phyloP scores from a whole-genome alignment of 2,113 vertebrate species.

The Psophia crepitans region DNA sequence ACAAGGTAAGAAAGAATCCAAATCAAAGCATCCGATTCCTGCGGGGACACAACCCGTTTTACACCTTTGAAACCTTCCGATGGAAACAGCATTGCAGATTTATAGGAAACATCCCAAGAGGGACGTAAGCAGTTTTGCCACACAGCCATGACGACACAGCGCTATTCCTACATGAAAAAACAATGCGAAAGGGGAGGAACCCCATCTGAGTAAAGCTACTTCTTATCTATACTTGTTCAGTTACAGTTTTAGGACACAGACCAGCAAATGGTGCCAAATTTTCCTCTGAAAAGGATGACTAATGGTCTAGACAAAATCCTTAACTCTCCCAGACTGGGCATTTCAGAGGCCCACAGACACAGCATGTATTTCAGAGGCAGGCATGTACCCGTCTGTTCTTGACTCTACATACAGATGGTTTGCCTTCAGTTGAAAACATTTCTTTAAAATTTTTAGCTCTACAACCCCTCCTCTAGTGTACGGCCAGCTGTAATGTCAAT shows the following conservation, averaged over 20 bases:
- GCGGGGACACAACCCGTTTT: background rate
- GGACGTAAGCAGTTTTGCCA: background rate
- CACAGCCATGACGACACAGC: rapidly evolving
- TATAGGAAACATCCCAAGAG: background rate
- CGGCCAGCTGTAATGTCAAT: background rate
- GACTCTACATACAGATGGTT: background rate
- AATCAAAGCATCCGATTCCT: background rate
- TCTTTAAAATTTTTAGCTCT: background rate
- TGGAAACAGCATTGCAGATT: background rate
- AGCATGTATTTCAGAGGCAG: background rate
- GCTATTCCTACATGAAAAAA: background rate
- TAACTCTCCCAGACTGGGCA: background rate
- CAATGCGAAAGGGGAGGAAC: background rate
- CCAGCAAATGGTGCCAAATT: background rate
- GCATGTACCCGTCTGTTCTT: background rate
- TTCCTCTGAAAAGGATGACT: background rate
- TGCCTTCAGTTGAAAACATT: background rate
- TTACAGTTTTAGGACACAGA: background rate
- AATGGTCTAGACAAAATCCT: background rate
- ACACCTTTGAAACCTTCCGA: background rate
- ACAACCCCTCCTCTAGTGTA: background rate
- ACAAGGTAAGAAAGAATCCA: background rate
- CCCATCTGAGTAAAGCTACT: background rate
- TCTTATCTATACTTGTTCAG: background rate
- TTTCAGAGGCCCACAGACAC: background rate